These are phyloP conservation scores for Drosophila malerkotliana DNA, from an alignment of 1,140 invertebrate genomes.

Conservation along the genomic window DNA sequence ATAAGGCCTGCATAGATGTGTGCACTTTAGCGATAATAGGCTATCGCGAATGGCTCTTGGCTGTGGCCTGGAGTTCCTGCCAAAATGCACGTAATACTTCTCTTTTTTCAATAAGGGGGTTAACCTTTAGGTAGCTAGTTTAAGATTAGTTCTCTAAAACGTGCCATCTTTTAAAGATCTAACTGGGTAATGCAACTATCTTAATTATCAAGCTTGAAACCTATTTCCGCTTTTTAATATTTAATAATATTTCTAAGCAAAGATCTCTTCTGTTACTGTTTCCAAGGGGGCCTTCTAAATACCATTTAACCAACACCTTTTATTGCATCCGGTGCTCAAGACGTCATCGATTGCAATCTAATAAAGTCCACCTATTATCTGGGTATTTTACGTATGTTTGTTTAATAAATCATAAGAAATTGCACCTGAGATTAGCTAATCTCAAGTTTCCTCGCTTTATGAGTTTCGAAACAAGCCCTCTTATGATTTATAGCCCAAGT, in stretches of 20 bases:
- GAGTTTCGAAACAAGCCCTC: neutral
- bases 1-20: slow-evolving; percentile 12
- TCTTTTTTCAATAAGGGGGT: no score
- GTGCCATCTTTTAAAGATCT: slow-evolving; percentile 1
- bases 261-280: neutral
- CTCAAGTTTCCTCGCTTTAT: neutral
- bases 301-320: neutral
- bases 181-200: neutral
- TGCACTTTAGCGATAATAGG: slow-evolving; percentile 12
- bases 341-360: slow-evolving; percentile 26
- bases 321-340: neutral
- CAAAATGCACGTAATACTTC: slow-evolving; percentile 56
- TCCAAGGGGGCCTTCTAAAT: neutral
- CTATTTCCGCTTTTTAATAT: neutral
- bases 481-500: slow-evolving; percentile 13
- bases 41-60: slow-evolving; percentile 28
- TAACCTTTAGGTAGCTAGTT: neutral
- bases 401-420: slow-evolving; percentile 29
- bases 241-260: neutral
- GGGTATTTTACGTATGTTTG: slow-evolving; percentile 22
- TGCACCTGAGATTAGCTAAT: slow-evolving; percentile 16
- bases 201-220: no score
- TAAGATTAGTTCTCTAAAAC: neutral
- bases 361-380: slow-evolving; percentile 17
- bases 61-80: slow-evolving; percentile 46